phyloP scores from a whole-genome alignment of 2,888 invertebrate genomes.

The Lepidochitona cinerea region DNA sequence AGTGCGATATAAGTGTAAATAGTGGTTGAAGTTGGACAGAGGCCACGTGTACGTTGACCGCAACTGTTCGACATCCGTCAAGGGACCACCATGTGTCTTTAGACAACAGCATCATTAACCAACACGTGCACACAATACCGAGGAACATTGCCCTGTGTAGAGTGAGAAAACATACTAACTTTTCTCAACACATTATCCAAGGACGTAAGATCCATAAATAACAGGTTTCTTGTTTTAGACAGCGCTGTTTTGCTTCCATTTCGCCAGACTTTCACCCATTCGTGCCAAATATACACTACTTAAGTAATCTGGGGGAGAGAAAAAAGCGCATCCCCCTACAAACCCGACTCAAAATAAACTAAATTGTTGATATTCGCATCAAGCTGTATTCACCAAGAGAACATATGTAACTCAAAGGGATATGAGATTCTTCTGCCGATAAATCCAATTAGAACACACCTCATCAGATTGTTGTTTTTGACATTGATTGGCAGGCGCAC shows the following conservation, averaged over 20 bases:
- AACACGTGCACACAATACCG: neutral
- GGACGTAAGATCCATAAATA: neutral
- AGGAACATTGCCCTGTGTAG: neutral
- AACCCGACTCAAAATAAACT: too few species aligned
- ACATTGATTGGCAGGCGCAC: too few species aligned
- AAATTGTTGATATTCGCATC: too few species aligned
- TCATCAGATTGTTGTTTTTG: too few species aligned
- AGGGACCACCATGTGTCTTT: neutral
- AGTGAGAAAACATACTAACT: neutral
- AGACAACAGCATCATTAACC: neutral
- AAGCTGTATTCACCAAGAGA: too few species aligned
- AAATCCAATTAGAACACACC: too few species aligned
- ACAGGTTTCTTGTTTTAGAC: neutral
- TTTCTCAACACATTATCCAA: neutral
- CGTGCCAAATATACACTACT: neutral
- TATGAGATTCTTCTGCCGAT: too few species aligned
- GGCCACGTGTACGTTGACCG: neutral
- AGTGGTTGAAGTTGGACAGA: too few species aligned
- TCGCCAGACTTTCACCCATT: neutral
- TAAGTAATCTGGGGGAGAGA: too few species aligned
- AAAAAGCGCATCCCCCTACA: too few species aligned
- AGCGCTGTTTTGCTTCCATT: neutral
- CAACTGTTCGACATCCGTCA: neutral
- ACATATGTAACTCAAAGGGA: too few species aligned
- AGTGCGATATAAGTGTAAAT: too few species aligned